Evolutionary conservation across 2,797 vertebrate species (phyloP), one percentile per base, ranked within the genome.

Genomic region (Neosilurus mollespiculum): DNA sequence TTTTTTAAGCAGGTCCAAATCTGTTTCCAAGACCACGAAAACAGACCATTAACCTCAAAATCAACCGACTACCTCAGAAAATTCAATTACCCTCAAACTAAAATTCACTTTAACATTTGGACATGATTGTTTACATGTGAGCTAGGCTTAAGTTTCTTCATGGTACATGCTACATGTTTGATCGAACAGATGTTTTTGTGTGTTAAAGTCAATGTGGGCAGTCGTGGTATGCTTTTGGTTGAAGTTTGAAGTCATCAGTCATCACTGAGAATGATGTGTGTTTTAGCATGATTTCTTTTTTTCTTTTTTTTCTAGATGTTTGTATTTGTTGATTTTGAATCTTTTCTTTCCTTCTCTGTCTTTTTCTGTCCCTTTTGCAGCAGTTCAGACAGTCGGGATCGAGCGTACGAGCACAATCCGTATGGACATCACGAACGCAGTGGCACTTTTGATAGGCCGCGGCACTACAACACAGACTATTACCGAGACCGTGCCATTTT

Each of bases 371-470:
- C 54, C 75, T 90, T 90, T 91, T 81, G 84, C 97, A 99, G 97
- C 96, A 96, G 96, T 94, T 97, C 98, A 93, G 98, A 99, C 93
- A 97, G 95, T 93, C 96, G 98, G 93, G 98, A 99, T 91, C 97
- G 98, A 94, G 95, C 96, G 87, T 99, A 99, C 91, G 98, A 99
- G 93, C 97, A 98, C 96, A 99, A 96, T 97, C 97, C 98, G 87
- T 99, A 99, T 92, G 97, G 97, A 97, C 98, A 99, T 93, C 98
- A 99, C 88, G 98, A 99, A 88, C 96, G 98, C 90, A 95, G 96
- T 86, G 95, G 96, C 83, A 95, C 96, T 91, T 99, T 99, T 89
- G 98, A 99, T 93, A 94, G 98, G 88, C 97, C 96, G 75, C 95
- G 98, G 90, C 98, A 99, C 96, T 99, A 99, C 92, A 98, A 97